Percentiles rank a stretch among this genome's conserved stretches.
Conservation (phyloP, 2,113 vertebrate species). For the Regulus satrapa region DNA sequence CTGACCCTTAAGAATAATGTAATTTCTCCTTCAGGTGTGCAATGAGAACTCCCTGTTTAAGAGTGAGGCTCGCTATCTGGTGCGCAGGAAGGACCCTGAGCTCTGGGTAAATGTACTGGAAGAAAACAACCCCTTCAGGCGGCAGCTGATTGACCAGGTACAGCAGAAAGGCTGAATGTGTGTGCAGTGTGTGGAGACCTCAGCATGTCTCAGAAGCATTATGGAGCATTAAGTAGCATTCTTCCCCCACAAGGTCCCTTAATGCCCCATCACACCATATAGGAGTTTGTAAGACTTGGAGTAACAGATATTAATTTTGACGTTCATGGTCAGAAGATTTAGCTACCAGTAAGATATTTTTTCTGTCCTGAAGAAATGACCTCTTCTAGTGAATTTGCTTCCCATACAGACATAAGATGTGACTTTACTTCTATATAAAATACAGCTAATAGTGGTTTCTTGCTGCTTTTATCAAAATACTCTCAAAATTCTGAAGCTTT, state of each 20-base stretch:
- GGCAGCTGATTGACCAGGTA: constrained; percentile 91
- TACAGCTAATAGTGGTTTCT: not conserved
- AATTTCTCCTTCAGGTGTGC: constrained; percentile 80
- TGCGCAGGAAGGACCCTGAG: constrained; percentile 87
- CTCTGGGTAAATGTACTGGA: constrained; percentile 88
- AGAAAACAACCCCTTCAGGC: constrained; percentile 83
- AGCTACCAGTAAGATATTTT: not conserved
- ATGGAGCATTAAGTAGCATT: not conserved
- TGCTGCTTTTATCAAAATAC: not conserved
- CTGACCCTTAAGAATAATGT: not conserved
- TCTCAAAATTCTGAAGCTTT: not conserved
- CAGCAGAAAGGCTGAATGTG: not conserved
- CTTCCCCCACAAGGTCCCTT: not conserved
- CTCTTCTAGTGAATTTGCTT: not conserved
- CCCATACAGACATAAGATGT: not conserved
- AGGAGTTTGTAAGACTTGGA: not conserved
- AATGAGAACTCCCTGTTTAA: constrained; percentile 93
- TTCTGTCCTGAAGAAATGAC: not conserved
- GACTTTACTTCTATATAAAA: not conserved
- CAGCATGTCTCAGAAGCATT: not conserved
- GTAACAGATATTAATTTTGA: not conserved
- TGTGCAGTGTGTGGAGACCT: not conserved
- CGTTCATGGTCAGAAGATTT: not conserved
- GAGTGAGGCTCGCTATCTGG: constrained; percentile 88
- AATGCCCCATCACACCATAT: not conserved